Base-by-base conservation (phyloP, 2,113 vertebrate species). In the Gymnobelideus leadbeateri region DNA sequence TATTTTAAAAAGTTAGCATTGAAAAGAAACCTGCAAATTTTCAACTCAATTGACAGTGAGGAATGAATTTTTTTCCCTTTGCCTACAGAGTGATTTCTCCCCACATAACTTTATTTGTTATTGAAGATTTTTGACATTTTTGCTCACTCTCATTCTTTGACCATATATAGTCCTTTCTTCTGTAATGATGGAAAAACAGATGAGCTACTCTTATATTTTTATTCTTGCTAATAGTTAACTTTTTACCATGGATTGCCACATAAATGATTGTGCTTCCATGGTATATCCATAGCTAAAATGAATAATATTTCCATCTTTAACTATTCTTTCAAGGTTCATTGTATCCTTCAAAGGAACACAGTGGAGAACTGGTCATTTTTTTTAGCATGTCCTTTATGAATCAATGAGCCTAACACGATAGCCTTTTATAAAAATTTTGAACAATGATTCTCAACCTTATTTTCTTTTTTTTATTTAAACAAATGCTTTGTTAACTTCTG, bases 301-400 rank as follows among this genome's bases (percentile, higher is more conserved):
- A 96, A 54, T 26, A 84, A 55, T 90, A 91, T n/a, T 51, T 89
- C 46, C 16, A 91, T 90, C 92, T 94, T 90, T 52, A 90, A 89
- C 28, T 12, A 9, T 91, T 10, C 7, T 50, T 51, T 95, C 91
- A 89, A 93, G 26, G 91, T 10, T 47, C 84, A 25, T n/a, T 92
- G 84, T 61, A 9, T 89, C 24, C 52, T 7, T 91, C 47, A 93
- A 93, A 53, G 50, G 24, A 95, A n/a, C 28, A 91, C 43, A 19
- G 8, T 31, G 47, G 93, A 93, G 89, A 68, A 68, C 31, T 68
- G 26, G 10, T 51, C 54, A 93, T 47, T 96, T 94, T 93, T 77
- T 94, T 93, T 77, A 89, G 54, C 68, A 93, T 50, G 43, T 84
- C 46, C 46, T 91, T 94, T 92, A 26, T 91, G 24, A 92, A 84